Percentiles rank a stretch among this genome's conserved stretches.
Evolutionary conservation across 2,797 vertebrate species (phyloP).

Genomic region (Periophthalmus magnuspinnatus): DNA sequence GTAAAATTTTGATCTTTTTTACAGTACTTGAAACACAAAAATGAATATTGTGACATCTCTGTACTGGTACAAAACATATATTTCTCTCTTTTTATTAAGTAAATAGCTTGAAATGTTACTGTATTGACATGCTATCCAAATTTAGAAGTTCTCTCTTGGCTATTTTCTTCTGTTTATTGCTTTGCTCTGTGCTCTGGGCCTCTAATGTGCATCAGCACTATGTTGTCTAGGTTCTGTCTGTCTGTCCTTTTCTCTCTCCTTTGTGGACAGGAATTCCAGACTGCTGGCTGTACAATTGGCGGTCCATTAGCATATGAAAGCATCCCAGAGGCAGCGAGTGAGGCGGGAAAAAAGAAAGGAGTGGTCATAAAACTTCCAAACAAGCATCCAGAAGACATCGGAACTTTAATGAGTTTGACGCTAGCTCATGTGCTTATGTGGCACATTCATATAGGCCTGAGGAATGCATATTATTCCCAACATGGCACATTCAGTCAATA

Average conservation of each 20-base stretch:
- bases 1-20: neutral
- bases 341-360: constrained; percentile 50
- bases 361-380: constrained; percentile 60
- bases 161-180: constrained; percentile 20
- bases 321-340: constrained; percentile 45
- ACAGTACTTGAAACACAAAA: neutral
- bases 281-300: constrained; percentile 69
- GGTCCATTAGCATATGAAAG: constrained; percentile 76
- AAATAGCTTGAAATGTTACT: neutral
- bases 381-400: constrained; percentile 35
- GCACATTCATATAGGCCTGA: constrained; percentile 6
- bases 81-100: neutral
- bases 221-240: constrained; percentile 42
- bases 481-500: constrained; percentile 8
- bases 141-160: neutral
- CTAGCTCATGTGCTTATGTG: constrained; percentile 29
- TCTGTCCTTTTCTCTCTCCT: constrained; percentile 58
- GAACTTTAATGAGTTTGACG: constrained; percentile 26
- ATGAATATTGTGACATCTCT: neutral
- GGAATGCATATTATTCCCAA: constrained; percentile 14
- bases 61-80: neutral
- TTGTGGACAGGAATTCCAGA: constrained; percentile 74
- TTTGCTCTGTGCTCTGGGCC: constrained; percentile 25
- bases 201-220: constrained; percentile 42
- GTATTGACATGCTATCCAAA: neutral